Evolutionary conservation across 2,888 invertebrate genomes (phyloP).

Genomic region (Synergus itoensis): DNA sequence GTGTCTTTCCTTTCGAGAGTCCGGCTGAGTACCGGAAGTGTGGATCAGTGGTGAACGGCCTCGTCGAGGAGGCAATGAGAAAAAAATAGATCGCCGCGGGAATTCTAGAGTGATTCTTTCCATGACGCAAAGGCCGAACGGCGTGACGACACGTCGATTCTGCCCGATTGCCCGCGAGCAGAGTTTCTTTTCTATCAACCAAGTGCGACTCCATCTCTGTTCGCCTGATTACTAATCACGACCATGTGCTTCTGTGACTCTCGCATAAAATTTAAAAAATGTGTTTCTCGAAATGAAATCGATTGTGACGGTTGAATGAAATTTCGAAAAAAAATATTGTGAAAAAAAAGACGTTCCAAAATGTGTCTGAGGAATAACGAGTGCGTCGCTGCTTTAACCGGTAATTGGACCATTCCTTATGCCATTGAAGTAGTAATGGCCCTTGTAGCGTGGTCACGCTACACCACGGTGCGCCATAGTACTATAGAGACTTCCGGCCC

Average conservation of each 20-base stretch:
- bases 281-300: neutral
- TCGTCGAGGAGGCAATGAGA: slow-evolving; percentile 11
- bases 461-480: slow-evolving; percentile 66
- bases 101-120: slow-evolving; percentile 30
- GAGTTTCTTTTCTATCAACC: neutral
- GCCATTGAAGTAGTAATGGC: slow-evolving; percentile 73
- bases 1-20: slow-evolving; percentile 34
- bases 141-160: slow-evolving; percentile 36
- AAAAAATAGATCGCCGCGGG: slow-evolving; percentile 36
- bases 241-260: slow-evolving; percentile 47
- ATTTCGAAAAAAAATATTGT: neutral
- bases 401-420: slow-evolving; percentile 70
- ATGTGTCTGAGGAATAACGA: slow-evolving; percentile 8
- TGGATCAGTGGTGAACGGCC: slow-evolving; percentile 10
- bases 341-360: slow-evolving; percentile 8
- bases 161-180: too few relatives aligned
- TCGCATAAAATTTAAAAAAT: neutral
- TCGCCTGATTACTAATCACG: slow-evolving; percentile 2
- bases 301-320: neutral
- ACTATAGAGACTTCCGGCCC: slow-evolving; percentile 76
- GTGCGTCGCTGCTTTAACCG: slow-evolving; percentile 59
- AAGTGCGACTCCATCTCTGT: slow-evolving; percentile 1
- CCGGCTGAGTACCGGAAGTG: slow-evolving; percentile 29
- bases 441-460: slow-evolving; percentile 74
- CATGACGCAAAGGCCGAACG: slow-evolving; percentile 27